A percentile compares a stretch with the other conserved stretches of the same genome.
phyloP scores from a whole-genome alignment of 2,888 invertebrate genomes.

The Cybosia mesomella region DNA sequence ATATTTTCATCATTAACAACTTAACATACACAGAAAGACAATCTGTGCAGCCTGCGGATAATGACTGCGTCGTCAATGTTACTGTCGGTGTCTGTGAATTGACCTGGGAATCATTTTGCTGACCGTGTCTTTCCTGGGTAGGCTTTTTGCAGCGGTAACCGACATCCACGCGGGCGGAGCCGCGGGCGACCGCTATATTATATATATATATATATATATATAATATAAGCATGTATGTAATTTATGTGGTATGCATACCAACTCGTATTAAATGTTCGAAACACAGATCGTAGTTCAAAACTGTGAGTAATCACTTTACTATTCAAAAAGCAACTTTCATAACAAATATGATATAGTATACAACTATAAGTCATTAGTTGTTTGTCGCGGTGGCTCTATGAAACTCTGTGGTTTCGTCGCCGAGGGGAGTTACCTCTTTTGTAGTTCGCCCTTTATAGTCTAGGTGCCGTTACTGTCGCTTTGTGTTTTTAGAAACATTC shows the following conservation, averaged over 20 bases:
- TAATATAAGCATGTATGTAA: background rate
- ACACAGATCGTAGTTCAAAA: background rate
- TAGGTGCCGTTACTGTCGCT: slow-evolving; percentile 15
- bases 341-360: slow-evolving; percentile 2
- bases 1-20: no score
- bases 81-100: no score
- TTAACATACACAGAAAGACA: no score
- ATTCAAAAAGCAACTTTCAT: slow-evolving; percentile 3
- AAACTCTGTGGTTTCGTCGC: slow-evolving; percentile 3
- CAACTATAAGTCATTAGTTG: background rate
- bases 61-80: no score
- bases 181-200: no score
- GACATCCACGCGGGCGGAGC: no score
- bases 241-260: background rate
- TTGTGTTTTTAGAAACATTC: background rate
- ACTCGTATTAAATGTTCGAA: background rate
- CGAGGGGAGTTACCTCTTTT: background rate
- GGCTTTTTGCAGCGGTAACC: no score
- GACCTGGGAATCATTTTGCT: no score
- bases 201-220: no score
- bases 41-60: no score
- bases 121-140: no score
- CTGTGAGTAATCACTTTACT: background rate
- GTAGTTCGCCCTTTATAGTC: slow-evolving; percentile 1
- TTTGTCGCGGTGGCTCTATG: slow-evolving; percentile 9